These are phyloP conservation scores for Aviceda subcristata DNA, from an alignment of 2,113 vertebrate genomes.

Conservation along the genomic window DNA sequence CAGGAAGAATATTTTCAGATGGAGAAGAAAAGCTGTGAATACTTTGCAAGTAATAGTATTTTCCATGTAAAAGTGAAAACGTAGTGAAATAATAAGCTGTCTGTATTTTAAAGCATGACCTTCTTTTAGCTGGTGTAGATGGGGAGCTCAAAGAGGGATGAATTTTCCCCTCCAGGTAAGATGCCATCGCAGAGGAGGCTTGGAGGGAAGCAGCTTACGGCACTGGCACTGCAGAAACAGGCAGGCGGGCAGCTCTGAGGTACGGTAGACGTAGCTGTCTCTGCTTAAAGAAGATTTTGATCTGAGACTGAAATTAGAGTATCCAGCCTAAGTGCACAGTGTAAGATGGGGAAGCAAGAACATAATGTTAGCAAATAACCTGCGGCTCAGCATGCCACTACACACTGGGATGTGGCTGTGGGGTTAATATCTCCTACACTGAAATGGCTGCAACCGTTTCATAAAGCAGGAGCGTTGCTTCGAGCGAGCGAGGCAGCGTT, in stretches of 20 bases:
- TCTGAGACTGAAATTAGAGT: not conserved
- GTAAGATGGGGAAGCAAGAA: not conserved
- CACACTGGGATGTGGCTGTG: accelerated
- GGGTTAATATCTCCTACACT: not conserved
- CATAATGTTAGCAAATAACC: not conserved
- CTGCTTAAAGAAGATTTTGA: not conserved
- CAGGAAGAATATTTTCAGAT: not conserved
- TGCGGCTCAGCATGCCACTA: not conserved
- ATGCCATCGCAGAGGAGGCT: not conserved
- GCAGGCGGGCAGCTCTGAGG: not conserved
- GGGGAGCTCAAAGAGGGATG: not conserved
- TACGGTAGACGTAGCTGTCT: accelerated
- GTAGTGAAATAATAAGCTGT: not conserved
- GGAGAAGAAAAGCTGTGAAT: not conserved
- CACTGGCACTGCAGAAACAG: not conserved
- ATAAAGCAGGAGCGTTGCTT: not conserved
- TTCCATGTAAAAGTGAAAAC: not conserved
- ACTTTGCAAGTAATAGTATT: not conserved
- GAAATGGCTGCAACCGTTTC: not conserved
- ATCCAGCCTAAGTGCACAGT: not conserved
- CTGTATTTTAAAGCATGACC: not conserved
- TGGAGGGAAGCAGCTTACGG: not conserved
- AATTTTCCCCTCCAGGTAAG: not conserved
- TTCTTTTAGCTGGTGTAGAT: not conserved
- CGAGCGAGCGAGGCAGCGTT: not conserved